Conservation (phyloP, 2,797 vertebrate species). For the Lacerta bilineata region DNA sequence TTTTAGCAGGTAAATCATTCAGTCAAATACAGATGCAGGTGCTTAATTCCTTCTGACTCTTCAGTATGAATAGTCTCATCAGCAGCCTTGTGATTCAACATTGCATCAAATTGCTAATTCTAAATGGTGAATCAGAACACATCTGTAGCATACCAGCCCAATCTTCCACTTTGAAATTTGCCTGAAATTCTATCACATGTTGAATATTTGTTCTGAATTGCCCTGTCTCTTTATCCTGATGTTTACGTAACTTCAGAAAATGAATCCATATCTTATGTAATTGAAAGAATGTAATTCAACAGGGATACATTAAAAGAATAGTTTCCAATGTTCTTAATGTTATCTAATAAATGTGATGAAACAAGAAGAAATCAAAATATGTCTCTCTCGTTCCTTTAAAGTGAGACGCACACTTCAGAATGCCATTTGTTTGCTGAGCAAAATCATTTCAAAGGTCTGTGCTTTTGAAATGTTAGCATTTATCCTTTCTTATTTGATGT, state of each 20-base stretch:
- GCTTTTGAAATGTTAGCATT: slow-evolving; percentile 13
- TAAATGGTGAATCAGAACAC: slow-evolving; percentile 62
- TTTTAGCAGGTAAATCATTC: slow-evolving; percentile 51
- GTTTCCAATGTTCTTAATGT: slow-evolving; percentile 52
- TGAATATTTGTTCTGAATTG: slow-evolving; percentile 71
- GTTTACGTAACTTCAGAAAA: slow-evolving; percentile 61
- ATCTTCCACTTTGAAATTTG: slow-evolving; percentile 65
- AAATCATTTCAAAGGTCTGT: not conserved
- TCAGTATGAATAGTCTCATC: slow-evolving; percentile 74
- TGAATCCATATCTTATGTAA: slow-evolving; percentile 54
- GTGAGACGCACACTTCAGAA: slow-evolving; percentile 43
- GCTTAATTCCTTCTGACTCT: slow-evolving; percentile 64
- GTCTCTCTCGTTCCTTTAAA: not conserved
- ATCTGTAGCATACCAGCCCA: slow-evolving; percentile 61
- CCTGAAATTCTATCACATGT: slow-evolving; percentile 62
- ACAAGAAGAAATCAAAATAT: slow-evolving; percentile 39
- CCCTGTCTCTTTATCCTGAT: slow-evolving; percentile 59
- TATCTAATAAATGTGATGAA: slow-evolving; percentile 58
- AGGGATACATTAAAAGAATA: slow-evolving; percentile 45
- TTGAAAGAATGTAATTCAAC: slow-evolving; percentile 41
- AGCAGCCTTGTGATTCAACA: slow-evolving; percentile 61
- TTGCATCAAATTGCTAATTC: slow-evolving; percentile 71
- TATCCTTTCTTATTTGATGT: slow-evolving; percentile 6
- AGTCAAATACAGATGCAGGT: slow-evolving; percentile 66
- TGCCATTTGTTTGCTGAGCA: slow-evolving; percentile 29